phyloP scores from a whole-genome alignment of 2,113 vertebrate genomes.

The Stigmatopora nigra region DNA sequence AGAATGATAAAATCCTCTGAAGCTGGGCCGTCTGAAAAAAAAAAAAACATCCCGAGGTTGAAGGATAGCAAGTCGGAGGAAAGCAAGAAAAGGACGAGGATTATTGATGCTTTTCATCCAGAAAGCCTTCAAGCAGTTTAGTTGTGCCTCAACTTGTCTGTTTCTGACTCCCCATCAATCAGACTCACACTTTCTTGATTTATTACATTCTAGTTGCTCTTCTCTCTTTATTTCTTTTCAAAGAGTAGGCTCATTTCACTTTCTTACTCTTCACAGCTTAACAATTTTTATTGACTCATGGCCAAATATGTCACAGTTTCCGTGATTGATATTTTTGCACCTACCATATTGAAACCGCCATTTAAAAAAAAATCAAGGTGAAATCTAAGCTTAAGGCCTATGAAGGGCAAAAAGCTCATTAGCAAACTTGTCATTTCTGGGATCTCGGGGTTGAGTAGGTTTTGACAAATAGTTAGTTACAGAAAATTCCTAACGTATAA shows the following conservation, averaged over 20 bases:
- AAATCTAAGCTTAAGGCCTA: neutral
- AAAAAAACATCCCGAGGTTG: constrained; percentile 58
- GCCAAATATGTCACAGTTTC: neutral
- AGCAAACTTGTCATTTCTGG: neutral
- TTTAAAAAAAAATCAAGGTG: neutral
- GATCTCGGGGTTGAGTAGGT: neutral
- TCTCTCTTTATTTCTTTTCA: neutral
- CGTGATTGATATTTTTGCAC: neutral
- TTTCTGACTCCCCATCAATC: constrained; percentile 18
- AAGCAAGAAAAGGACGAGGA: constrained; percentile 1
- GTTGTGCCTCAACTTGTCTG: constrained; percentile 36
- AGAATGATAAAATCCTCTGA: constrained; percentile 54
- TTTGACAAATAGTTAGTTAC: neutral
- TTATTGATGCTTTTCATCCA: constrained; percentile 55
- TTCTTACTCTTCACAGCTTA: neutral
- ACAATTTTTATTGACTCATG: neutral
- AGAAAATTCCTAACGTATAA: neutral
- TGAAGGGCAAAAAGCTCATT: neutral
- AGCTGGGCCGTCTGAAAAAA: constrained; percentile 19
- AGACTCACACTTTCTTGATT: constrained; percentile 8
- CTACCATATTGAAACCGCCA: neutral
- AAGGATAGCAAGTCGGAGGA: constrained; percentile 37
- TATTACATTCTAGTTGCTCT: constrained; percentile 1
- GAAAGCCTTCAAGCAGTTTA: constrained; percentile 37
- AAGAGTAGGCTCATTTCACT: neutral